A percentile compares a stretch with the other conserved stretches of the same genome.
Evolutionary conservation across 2,113 vertebrate species (phyloP).

Genomic region (Ameiurus melas): DNA sequence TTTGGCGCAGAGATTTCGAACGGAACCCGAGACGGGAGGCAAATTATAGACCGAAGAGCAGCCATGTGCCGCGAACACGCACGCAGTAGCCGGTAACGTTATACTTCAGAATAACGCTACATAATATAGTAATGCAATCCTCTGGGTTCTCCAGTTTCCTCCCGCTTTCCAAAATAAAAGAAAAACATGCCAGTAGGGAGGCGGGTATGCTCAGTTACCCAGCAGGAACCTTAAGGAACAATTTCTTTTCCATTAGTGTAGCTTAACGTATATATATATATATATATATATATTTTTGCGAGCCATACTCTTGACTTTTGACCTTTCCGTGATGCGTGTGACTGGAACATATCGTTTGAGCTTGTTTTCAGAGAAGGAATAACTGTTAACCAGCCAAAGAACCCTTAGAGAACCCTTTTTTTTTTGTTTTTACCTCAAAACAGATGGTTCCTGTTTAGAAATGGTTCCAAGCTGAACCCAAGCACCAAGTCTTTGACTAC

Average conservation of each 20-base stretch:
- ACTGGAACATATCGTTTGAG: neutral
- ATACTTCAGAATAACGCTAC: neutral
- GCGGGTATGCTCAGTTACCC: neutral
- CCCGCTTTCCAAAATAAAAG: neutral
- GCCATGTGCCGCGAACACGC: neutral
- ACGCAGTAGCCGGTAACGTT: neutral
- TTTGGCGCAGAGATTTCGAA: neutral
- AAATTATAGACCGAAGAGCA: neutral
- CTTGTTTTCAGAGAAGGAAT: neutral
- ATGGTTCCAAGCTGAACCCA: neutral
- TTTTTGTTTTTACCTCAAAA: too few species aligned
- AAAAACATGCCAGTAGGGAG: neutral
- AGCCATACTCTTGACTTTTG: neutral
- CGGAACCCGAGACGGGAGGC: neutral
- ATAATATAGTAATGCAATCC: neutral
- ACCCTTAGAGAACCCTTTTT: neutral
- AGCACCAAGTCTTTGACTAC: too few species aligned
- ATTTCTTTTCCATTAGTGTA: neutral
- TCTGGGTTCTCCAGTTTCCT: constrained; percentile 10
- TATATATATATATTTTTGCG: neutral
- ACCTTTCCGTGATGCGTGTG: neutral
- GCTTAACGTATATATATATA: neutral
- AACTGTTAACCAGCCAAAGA: neutral
- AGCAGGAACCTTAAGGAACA: neutral
- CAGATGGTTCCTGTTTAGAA: neutral